These are phyloP conservation scores for Volucella bombylans DNA, from an alignment of 2,888 invertebrate species.

Conservation along the genomic window DNA sequence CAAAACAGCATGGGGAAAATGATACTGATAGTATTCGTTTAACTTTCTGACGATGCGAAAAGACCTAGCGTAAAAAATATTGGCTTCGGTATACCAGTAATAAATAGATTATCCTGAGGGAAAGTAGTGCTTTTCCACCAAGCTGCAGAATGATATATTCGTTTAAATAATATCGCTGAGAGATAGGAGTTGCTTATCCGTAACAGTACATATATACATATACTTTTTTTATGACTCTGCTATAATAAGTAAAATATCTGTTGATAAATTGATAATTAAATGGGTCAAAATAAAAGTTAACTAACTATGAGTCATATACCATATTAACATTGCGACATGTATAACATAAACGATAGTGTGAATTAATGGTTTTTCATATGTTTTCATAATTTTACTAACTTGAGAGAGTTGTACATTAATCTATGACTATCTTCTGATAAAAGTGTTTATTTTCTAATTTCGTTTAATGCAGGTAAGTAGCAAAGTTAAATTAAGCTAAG, in stretches of 20 bases:
- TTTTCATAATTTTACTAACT: background rate
- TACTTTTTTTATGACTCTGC: background rate
- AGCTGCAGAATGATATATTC: slow-evolving; percentile 18
- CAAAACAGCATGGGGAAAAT: slow-evolving; percentile 22
- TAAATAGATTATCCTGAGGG: slow-evolving; percentile 46
- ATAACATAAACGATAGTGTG: background rate
- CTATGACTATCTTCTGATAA: no score
- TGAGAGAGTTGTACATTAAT: background rate
- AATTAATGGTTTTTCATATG: background rate
- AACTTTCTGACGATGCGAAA: slow-evolving; percentile 31
- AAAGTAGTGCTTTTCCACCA: slow-evolving; percentile 33
- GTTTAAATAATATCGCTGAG: background rate
- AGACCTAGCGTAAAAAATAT: slow-evolving; percentile 22
- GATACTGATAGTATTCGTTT: slow-evolving; percentile 45
- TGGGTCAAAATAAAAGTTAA: slow-evolving; percentile 11
- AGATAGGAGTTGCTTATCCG: no score
- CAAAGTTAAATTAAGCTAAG: no score
- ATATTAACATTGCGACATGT: background rate
- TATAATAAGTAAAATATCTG: slow-evolving; percentile 3
- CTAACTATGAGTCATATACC: slow-evolving; percentile 29
- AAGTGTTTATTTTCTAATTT: no score
- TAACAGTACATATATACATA: no score
- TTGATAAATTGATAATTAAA: slow-evolving; percentile 40
- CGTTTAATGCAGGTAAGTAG: no score
- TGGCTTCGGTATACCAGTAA: slow-evolving; percentile 50